Conservation (phyloP, 2,888 invertebrate genomes). For the Listrodromus nycthemerus region DNA sequence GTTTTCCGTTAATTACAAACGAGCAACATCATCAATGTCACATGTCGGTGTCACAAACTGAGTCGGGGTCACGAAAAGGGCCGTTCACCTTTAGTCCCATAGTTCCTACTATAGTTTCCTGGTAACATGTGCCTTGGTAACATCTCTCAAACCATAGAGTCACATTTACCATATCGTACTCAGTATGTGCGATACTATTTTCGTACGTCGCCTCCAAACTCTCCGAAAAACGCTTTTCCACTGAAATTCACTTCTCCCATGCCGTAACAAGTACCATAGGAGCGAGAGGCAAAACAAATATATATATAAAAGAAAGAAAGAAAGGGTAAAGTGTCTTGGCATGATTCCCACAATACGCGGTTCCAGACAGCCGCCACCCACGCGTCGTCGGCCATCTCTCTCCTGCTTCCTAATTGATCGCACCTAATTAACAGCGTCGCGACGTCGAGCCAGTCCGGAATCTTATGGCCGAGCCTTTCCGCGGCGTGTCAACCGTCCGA, state of each 20-base stretch:
- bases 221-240: neutral
- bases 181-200: conserved; percentile 16
- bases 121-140: too few relatives aligned
- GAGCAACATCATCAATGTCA: too few relatives aligned
- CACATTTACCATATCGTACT: too few relatives aligned
- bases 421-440: conserved; percentile 69
- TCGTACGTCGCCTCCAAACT: conserved; percentile 56
- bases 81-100: too few relatives aligned
- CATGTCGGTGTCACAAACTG: too few relatives aligned
- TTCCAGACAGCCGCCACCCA: conserved; percentile 54
- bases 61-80: too few relatives aligned
- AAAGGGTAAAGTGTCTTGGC: conserved; percentile 48
- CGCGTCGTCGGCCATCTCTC: conserved; percentile 34
- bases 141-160: too few relatives aligned
- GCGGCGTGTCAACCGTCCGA: conserved; percentile 51
- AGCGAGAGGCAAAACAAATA: neutral
- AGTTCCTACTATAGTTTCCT: too few relatives aligned
- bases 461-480: conserved; percentile 55
- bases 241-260: neutral
- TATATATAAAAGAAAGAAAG: neutral
- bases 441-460: conserved; percentile 54
- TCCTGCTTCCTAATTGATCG: conserved; percentile 66
- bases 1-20: too few relatives aligned
- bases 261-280: neutral
- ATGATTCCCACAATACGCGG: conserved; percentile 44